Conservation (phyloP, 1,140 invertebrate genomes). For the Galleria mellonella region DNA sequence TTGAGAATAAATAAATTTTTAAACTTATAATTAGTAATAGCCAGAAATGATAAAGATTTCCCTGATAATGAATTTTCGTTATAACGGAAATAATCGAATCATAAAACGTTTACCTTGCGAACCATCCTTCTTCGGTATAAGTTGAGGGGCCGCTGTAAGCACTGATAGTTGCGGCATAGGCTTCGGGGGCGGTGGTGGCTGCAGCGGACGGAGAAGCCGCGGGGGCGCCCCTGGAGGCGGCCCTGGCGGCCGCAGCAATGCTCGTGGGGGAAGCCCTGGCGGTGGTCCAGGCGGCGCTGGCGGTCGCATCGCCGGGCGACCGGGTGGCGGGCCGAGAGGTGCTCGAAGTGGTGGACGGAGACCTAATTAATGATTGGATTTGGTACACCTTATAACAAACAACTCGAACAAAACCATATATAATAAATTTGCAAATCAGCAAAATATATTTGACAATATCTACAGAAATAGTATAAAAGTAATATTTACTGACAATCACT, state of each 20-base stretch:
- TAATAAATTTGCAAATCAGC: too few species aligned
- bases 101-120: constrained; percentile 57
- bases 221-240: constrained; percentile 78
- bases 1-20: too few species aligned
- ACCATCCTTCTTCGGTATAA: constrained; percentile 80
- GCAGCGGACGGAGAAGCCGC: constrained; percentile 71
- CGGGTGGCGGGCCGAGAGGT: constrained; percentile 48
- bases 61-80: too few species aligned
- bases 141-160: constrained; percentile 87
- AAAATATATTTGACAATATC: too few species aligned
- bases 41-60: too few species aligned
- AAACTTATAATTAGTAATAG: too few species aligned
- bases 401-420: too few species aligned
- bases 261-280: constrained; percentile 47
- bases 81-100: too few species aligned
- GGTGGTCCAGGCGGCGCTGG: constrained; percentile 37
- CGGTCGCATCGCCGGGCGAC: constrained; percentile 70
- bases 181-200: constrained; percentile 77
- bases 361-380: constrained; percentile 22
- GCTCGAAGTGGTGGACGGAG: constrained; percentile 77
- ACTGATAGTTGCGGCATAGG: constrained; percentile 80
- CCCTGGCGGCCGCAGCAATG: constrained; percentile 56
- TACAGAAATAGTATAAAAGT: too few species aligned
- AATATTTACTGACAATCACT: too few species aligned
- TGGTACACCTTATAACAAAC: too few species aligned